Conservation (phyloP, 2,888 invertebrate species). For the Oscheius myriophilus region DNA sequence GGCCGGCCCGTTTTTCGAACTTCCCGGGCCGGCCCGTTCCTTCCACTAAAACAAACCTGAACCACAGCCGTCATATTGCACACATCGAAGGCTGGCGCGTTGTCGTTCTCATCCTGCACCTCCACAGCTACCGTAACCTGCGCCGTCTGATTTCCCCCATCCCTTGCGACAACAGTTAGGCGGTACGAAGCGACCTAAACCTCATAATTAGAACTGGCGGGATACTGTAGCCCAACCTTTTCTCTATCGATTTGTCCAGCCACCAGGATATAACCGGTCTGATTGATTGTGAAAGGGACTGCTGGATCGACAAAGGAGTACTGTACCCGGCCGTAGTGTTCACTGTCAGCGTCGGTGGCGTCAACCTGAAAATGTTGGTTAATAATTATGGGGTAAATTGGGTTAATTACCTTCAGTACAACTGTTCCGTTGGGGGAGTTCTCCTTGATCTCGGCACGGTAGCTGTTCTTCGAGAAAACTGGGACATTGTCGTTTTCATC, state of each 20-base stretch:
- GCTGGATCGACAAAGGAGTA: conserved; percentile 73
- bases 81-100: conserved; percentile 59
- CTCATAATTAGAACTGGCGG: not conserved
- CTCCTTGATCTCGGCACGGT: conserved; percentile 56
- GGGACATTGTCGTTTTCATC: conserved; percentile 68
- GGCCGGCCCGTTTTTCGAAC: too few relatives aligned
- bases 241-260: conserved; percentile 56
- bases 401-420: conserved; percentile 43
- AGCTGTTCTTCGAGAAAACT: conserved; percentile 51
- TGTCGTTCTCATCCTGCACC: conserved; percentile 65
- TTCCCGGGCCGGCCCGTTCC: too few relatives aligned
- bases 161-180: conserved; percentile 12
- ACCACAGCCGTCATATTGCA: conserved; percentile 64
- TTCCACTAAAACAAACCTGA: conserved; percentile 87
- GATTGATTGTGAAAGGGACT: conserved; percentile 50
- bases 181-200: conserved; percentile 7
- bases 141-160: conserved; percentile 31
- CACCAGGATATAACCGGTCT: conserved; percentile 52
- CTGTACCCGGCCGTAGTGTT: conserved; percentile 84
- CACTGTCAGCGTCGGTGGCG: conserved; percentile 86
- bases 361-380: conserved; percentile 74
- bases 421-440: conserved; percentile 55
- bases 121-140: conserved; percentile 42
- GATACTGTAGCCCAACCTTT: conserved; percentile 27
- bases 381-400: not conserved